phyloP scores from a whole-genome alignment of 2,113 vertebrate genomes.

The Puntigrus tetrazona region DNA sequence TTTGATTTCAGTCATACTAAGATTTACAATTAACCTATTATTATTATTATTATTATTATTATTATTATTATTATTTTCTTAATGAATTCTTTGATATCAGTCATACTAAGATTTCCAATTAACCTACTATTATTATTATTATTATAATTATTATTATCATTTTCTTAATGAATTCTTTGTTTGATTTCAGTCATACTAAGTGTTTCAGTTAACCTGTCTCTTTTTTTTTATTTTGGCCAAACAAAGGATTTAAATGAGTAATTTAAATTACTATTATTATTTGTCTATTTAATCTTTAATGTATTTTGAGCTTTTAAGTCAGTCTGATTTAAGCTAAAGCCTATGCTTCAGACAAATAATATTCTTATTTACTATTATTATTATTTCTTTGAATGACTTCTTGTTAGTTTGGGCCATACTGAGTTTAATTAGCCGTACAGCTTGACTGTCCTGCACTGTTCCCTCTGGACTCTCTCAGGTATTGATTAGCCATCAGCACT shows the following conservation, averaged over 20 bases:
- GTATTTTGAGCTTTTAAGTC: too few relatives aligned
- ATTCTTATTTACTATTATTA: not conserved
- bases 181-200: not conserved
- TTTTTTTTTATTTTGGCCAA: not conserved
- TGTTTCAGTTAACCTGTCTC: not conserved
- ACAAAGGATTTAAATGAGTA: not conserved
- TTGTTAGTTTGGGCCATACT: not conserved
- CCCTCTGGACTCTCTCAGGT: constrained; percentile 6
- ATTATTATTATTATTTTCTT: not conserved
- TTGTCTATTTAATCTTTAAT: too few relatives aligned
- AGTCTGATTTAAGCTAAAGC: too few relatives aligned
- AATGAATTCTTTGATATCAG: not conserved
- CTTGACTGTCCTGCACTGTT: not conserved
- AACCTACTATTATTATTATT: not conserved
- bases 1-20: not conserved
- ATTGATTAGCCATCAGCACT: constrained; percentile 56
- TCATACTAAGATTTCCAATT: not conserved
- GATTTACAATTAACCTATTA: not conserved
- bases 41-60: not conserved
- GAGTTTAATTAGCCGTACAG: not conserved
- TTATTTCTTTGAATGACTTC: not conserved
- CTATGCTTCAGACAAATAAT: too few relatives aligned
- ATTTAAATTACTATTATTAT: not conserved
- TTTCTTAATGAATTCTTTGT: too few relatives aligned
- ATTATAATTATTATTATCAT: not conserved